phyloP scores from a whole-genome alignment of 35 echinoderm and acorn worm genomes.

The Ophioderma brevispina region DNA sequence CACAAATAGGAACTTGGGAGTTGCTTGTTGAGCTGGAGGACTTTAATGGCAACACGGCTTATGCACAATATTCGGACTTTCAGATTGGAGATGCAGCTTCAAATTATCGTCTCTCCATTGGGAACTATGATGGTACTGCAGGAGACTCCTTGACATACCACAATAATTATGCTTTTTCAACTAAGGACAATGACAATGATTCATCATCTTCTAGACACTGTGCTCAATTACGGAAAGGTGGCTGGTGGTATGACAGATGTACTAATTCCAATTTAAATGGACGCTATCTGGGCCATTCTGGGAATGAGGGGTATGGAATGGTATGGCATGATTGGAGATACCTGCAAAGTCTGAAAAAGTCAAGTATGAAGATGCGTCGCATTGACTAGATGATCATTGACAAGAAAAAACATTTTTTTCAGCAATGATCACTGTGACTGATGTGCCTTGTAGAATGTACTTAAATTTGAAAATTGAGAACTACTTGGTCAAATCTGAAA shows the following conservation, averaged over 20 bases:
- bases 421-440: too few relatives aligned
- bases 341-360: too few relatives aligned
- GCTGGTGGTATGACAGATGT: background rate
- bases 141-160: too few relatives aligned
- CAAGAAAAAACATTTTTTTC: too few relatives aligned
- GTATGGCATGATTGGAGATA: too few relatives aligned
- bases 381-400: too few relatives aligned
- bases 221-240: background rate
- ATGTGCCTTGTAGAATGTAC: too few relatives aligned
- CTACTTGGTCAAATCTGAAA: too few relatives aligned
- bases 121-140: background rate
- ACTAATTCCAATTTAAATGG: background rate
- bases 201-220: background rate
- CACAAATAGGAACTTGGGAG: background rate
- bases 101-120: background rate
- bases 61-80: background rate
- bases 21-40: constrained; percentile 12
- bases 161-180: background rate
- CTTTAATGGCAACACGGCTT: background rate
- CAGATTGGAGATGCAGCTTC: background rate
- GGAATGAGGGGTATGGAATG: too few relatives aligned
- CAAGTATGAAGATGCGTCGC: too few relatives aligned
- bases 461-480: too few relatives aligned
- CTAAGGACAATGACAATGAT: background rate
- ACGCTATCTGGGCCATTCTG: background rate